Base-by-base conservation (phyloP, 2,113 vertebrate genomes). In the Elephantulus edwardii region DNA sequence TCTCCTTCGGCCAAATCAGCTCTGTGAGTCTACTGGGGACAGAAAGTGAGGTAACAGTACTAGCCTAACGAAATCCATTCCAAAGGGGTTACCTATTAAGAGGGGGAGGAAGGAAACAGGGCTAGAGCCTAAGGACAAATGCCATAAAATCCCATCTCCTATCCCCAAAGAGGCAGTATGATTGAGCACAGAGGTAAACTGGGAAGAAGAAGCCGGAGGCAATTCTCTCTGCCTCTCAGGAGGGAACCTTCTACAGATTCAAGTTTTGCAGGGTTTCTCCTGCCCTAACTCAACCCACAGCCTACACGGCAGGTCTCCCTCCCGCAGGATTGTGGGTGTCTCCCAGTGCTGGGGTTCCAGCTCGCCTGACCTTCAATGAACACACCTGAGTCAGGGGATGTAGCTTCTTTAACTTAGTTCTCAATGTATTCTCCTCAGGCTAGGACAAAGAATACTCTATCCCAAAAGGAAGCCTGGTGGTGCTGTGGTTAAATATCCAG, bases 301-400 rank as follows among this genome's bases (percentile, higher is more conserved):
- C 13, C 14, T 14, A 6, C 56, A 40, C 8, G 3, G n/a, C 22
- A 28, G 33, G 62, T 16, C 62, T 17, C 40, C 62, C 35, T 38
- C 1, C 2, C 33, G 44, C 35, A 42, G 1, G 2, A 26, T 2
- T 0, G 33, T 48, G 24, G 42, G 54, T 42, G 62, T 44, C 9
- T 80, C 75, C n/a, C n/a, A 2, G 8, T 6, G 0, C 42, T 0
- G 2, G 13, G 78, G 14, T 9, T 12, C n/a, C 30, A 40, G n/a
- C 1, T 10, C 0, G 46, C 14, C 10, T 1, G 14, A 9, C 6
- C 77, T 19, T 71, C 9, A 50, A 12, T 17, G 48, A 40, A 14
- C 38, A 10, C 7, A 24, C 42, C 75, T 44, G 50, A 70, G 68
- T 10, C 68, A 58, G 30, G 12, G 17, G 0, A 9, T 0, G 13